Evolutionary conservation across 2,888 invertebrate genomes (phyloP), one percentile per base, ranked within the genome.

Genomic region (Colletes collaris): DNA sequence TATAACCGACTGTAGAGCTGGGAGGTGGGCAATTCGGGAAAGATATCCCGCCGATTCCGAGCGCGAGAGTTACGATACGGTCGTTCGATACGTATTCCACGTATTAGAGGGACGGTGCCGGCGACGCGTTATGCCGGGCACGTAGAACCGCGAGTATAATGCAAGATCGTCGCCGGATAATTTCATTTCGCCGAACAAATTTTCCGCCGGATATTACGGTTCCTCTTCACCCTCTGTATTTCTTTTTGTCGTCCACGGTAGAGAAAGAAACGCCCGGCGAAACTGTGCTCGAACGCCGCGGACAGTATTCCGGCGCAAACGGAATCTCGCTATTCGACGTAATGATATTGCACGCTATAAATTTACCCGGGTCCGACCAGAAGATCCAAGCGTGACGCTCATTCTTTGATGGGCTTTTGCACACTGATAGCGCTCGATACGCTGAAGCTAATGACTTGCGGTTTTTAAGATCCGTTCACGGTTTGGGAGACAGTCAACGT

Each of bases 321-420:
- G 46, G 56, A 82, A 82, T 77, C 69, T 64, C 13, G 50, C 68
- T 72, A 80, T 77, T 86, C 66, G 73, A 74, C 52, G 72, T 86
- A 83, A 86, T 76, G 79, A 84, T 82, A 84, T 86, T 84, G 79
- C 74, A 71, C 60, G 77, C 69, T 67, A 72, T 84, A 84, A 86
- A 86, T 86, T 78, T 79, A 27, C 56, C 27, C 37, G 3, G 40
- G 4, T 7, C 7, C 40, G 40, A 7, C 6, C 40, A 6, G 7
- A 40, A 40, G 40, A 4, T 7, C 40, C 40, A 7, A 40, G 40
- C 40, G 40, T 40, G 40, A 40, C 40, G 40, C 40, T 19, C 5
- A 19, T 44, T 60, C 19, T 44, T 46, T 46, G 10, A 46, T 8
- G 44, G 10, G 44, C 7, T 46, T 46, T 46, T 46, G 44, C 44